Conservation (phyloP, 2,113 vertebrate species). For the Neopipo cinnamomea region DNA sequence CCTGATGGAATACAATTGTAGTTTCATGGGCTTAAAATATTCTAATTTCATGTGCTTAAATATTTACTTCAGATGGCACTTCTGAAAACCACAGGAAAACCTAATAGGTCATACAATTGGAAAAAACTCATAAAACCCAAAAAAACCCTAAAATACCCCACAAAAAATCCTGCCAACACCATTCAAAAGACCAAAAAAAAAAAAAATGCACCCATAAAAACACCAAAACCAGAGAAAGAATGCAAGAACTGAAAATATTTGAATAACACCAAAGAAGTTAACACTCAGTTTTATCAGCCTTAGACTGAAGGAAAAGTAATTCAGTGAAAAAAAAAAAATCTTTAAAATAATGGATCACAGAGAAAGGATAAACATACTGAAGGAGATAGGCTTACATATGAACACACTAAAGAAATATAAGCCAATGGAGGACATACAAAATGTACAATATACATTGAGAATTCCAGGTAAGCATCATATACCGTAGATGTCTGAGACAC, state of each 20-base stretch:
- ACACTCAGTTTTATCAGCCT: not conserved
- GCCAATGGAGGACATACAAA: not conserved
- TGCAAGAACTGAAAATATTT: not conserved
- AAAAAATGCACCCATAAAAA: not conserved
- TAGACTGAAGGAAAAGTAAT: not conserved
- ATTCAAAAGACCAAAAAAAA: not conserved
- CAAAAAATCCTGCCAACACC: not conserved
- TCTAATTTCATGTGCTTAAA: not conserved
- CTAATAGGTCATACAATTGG: not conserved
- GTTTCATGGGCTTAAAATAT: not conserved
- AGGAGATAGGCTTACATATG: not conserved
- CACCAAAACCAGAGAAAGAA: not conserved
- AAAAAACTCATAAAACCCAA: not conserved
- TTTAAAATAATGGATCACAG: not conserved
- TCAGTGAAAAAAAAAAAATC: not conserved
- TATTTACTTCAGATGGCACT: not conserved
- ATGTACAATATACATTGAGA: not conserved
- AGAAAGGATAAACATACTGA: not conserved
- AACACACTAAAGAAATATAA: not conserved
- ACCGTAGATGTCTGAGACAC: not conserved
- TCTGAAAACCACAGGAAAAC: not conserved
- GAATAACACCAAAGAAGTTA: not conserved
- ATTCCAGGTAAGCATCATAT: not conserved
- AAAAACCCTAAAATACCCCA: rapidly evolving
- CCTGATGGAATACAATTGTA: not conserved